These are phyloP conservation scores for Hymenopus coronatus DNA, from an alignment of 2,888 invertebrate species.

Conservation along the genomic window DNA sequence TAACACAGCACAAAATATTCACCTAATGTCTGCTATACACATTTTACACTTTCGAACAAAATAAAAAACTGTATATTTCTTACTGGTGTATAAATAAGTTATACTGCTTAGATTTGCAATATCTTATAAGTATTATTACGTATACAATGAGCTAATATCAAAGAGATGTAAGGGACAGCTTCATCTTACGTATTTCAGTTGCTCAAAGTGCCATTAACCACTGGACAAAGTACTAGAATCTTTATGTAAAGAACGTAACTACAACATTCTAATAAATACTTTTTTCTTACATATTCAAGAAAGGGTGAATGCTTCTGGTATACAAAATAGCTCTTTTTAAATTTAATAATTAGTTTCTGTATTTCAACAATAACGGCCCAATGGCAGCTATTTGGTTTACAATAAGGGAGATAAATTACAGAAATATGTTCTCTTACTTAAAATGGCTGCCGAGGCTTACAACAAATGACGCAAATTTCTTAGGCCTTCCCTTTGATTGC, in stretches of 20 bases:
- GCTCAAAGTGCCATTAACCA: neutral
- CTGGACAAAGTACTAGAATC: neutral
- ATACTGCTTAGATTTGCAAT: neutral
- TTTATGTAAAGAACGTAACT: conserved; percentile 2
- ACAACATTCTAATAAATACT: conserved; percentile 1
- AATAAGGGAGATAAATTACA: neutral
- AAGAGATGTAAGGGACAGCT: conserved; percentile 3
- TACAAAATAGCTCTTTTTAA: conserved; percentile 10
- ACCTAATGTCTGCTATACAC: conserved; percentile 24
- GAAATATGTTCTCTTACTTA: neutral
- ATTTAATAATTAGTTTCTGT: neutral
- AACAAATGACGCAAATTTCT: neutral
- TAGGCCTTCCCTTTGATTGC: neutral
- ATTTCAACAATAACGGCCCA: neutral
- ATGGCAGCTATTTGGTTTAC: neutral
- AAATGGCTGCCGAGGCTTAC: neutral
- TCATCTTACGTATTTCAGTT: conserved; percentile 15
- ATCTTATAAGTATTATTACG: conserved; percentile 4
- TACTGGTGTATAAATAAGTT: conserved; percentile 15
- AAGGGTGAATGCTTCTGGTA: conserved; percentile 7
- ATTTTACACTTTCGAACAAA: conserved; percentile 21
- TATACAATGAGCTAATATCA: conserved; percentile 10
- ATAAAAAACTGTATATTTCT: conserved; percentile 19
- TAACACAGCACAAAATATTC: conserved; percentile 28
- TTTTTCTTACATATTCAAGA: neutral